Evolutionary conservation across 2,113 vertebrate species (phyloP), one percentile per base, ranked within the genome.

Genomic region (Ophiodon elongatus): DNA sequence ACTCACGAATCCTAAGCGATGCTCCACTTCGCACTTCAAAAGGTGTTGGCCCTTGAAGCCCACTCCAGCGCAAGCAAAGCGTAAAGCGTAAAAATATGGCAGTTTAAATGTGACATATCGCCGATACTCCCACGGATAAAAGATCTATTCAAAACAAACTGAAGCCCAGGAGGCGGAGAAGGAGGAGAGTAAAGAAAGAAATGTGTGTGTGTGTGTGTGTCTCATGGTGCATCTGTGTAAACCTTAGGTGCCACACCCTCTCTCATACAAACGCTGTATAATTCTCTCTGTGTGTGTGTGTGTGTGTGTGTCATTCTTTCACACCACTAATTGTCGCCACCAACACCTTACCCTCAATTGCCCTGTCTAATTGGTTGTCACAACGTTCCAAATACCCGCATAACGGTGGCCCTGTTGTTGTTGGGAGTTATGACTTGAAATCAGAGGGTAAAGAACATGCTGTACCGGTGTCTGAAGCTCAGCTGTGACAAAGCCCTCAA

Each of bases 321-420:
- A 60, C 80, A 72, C 54, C 23, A 14, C 69, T 71, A 74, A 73
- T 75, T 52, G 37, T 50, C 82, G 66, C 79, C 81, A 27, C 83
- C 82, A 86, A 90, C 81, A 92, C 90, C 80, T 87, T 88, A 66
- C 79, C 88, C 84, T 89, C 84, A 71, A 43, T 25, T 68, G 73
- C 73, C 82, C 80, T 8, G 45, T 67, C 83, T 47, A 76, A 65
- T 79, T 19, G 52, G 39, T 35, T 71, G 80, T 76, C 79, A 80
- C 31, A 65, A 31, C 27, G 63, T 25, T 76, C 41, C 39, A 39
- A 85, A 83, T 35, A 71, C 17, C 64, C 77, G 6, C 75, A 91
- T 75, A 85, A 85, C 86, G 77, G 78, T 35, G 5, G 72, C 73
- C 4, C 82, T 56, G 60, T 73, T 87, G 54, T 91, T 57, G 56